Conservation (phyloP, 2,113 vertebrate species). For the Hippocampus guttulatus region DNA sequence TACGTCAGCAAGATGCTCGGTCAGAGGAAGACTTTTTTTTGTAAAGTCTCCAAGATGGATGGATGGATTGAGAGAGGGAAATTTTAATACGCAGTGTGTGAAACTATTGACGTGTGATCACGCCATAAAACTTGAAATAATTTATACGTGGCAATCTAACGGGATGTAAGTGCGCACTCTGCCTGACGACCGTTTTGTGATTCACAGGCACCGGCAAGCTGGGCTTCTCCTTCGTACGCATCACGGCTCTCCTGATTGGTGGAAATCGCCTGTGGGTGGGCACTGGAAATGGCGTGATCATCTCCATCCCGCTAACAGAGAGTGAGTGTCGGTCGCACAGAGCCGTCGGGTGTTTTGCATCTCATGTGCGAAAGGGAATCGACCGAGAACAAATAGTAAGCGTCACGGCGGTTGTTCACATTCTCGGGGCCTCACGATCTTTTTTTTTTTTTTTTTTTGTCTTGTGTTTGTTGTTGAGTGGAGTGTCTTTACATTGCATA, state of each 20-base stretch:
- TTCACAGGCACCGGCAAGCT: conserved; percentile 90
- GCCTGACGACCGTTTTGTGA: conserved; percentile 13
- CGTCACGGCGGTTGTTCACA: neutral
- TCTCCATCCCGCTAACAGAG: conserved; percentile 96
- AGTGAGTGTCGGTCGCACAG: conserved; percentile 75
- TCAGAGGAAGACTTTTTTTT: conserved; percentile 52
- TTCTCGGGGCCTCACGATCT: neutral
- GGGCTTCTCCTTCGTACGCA: conserved; percentile 96
- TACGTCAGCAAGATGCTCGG: conserved; percentile 99
- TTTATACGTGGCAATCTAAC: neutral
- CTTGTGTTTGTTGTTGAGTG: neutral
- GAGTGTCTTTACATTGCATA: neutral
- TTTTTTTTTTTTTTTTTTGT: neutral
- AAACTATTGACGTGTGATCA: too few relatives aligned
- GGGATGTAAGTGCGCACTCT: neutral
- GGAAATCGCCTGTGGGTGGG: conserved; percentile 98
- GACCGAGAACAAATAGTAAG: neutral
- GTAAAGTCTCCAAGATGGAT: neutral
- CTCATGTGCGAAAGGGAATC: neutral
- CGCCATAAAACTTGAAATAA: too few relatives aligned
- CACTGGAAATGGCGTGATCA: conserved; percentile 95
- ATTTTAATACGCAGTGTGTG: too few relatives aligned
- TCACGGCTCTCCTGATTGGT: conserved; percentile 93
- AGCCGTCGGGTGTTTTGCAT: neutral
- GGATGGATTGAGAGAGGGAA: too few relatives aligned